These are phyloP conservation scores for Smutsia gigantea DNA, from an alignment of 2,797 vertebrate genomes.

Conservation along the genomic window DNA sequence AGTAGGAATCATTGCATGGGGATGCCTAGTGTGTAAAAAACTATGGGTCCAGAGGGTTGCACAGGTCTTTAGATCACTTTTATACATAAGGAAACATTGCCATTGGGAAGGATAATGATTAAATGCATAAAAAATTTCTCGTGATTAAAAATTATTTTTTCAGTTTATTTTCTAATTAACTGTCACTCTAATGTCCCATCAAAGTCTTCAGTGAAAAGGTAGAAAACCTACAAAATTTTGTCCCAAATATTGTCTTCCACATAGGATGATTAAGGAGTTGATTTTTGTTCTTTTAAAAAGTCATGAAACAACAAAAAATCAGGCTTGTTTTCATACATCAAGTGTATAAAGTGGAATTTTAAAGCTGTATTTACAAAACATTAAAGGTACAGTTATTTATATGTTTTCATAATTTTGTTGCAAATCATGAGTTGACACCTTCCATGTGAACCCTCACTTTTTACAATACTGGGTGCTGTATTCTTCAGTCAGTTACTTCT, in stretches of 20 bases:
- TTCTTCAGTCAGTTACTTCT: constrained; percentile 33
- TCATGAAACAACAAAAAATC: constrained; percentile 31
- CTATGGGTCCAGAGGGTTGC: constrained; percentile 49
- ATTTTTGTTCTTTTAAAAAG: constrained; percentile 79
- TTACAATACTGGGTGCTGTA: not conserved
- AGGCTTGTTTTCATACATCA: constrained; percentile 71
- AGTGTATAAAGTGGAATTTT: constrained; percentile 76
- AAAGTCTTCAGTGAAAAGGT: constrained; percentile 60
- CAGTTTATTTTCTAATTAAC: constrained; percentile 47
- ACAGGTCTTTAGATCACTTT: not conserved
- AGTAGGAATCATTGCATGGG: not conserved
- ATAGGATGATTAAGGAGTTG: constrained; percentile 72
- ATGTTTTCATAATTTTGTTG: constrained; percentile 30
- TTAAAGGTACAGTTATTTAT: constrained; percentile 80
- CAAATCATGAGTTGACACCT: not conserved
- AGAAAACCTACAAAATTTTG: constrained; percentile 59
- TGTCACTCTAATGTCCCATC: constrained; percentile 28
- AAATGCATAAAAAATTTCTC: constrained; percentile 51
- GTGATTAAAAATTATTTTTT: constrained; percentile 16
- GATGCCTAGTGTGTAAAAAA: not conserved
- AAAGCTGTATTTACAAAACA: constrained; percentile 78
- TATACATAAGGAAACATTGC: not conserved
- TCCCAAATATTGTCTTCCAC: constrained; percentile 53
- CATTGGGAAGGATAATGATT: constrained; percentile 53
- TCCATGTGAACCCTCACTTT: not conserved